Percentiles rank a stretch among this genome's conserved stretches.
Conservation (phyloP, 2,797 vertebrate species). For the Sylvilagus floridanus region DNA sequence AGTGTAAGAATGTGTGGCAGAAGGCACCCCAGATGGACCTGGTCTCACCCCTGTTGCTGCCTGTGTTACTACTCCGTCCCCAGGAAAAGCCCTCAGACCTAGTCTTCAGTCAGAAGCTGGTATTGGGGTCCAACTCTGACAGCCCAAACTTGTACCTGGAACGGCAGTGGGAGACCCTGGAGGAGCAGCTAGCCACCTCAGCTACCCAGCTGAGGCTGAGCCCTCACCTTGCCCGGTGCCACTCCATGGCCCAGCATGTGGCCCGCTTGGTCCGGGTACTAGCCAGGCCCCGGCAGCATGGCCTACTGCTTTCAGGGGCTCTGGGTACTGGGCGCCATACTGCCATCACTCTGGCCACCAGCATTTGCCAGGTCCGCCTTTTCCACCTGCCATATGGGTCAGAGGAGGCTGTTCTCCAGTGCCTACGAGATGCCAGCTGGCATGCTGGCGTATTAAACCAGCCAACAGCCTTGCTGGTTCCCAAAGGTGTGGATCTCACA, state of each 20-base stretch:
- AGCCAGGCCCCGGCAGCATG: slow-evolving; percentile 89
- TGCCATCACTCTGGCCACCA: slow-evolving; percentile 88
- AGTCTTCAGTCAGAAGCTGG: slow-evolving; percentile 87
- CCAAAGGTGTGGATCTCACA: slow-evolving; percentile 82
- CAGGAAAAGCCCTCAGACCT: slow-evolving; percentile 78
- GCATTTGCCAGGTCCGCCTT: slow-evolving; percentile 85
- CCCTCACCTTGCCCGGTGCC: slow-evolving; percentile 81
- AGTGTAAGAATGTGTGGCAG: background rate
- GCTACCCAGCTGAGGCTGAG: slow-evolving; percentile 72
- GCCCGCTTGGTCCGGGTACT: slow-evolving; percentile 89
- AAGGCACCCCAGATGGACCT: background rate
- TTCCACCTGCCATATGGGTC: slow-evolving; percentile 86
- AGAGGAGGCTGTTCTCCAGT: slow-evolving; percentile 81
- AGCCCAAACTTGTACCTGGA: slow-evolving; percentile 84
- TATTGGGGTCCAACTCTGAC: background rate
- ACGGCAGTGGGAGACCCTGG: slow-evolving; percentile 82
- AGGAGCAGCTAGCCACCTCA: slow-evolving; percentile 82
- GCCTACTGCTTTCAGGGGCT: slow-evolving; percentile 86
- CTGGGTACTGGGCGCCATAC: slow-evolving; percentile 90
- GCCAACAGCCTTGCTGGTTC: slow-evolving; percentile 88
- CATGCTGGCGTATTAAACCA: slow-evolving; percentile 80
- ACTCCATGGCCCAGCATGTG: slow-evolving; percentile 87
- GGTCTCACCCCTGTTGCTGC: slow-evolving; percentile 47
- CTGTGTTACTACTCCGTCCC: slow-evolving; percentile 67
- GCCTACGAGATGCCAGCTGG: slow-evolving; percentile 88